These are phyloP conservation scores for Enteromius unitaeniatus DNA, from an alignment of 2,797 vertebrate species.

Conservation along the genomic window DNA sequence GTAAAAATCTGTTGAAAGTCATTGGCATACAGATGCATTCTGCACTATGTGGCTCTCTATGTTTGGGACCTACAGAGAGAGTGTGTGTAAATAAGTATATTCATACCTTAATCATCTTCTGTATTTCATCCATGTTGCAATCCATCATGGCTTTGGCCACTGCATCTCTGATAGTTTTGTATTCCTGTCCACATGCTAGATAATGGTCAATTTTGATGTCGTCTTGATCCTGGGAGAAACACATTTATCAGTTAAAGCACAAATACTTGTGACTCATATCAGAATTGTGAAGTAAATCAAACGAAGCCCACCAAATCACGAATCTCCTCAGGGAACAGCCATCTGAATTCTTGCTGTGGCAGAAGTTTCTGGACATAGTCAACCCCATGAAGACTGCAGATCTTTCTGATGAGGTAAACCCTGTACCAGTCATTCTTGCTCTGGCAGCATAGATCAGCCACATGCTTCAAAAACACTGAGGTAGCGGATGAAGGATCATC, in stretches of 20 bases:
- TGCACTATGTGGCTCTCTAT: not conserved
- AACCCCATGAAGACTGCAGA: slow-evolving; percentile 80
- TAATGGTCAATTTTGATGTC: slow-evolving; percentile 80
- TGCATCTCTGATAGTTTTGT: slow-evolving; percentile 84
- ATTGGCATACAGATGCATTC: not conserved
- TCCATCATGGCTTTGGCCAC: slow-evolving; percentile 78
- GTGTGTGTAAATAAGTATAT: not conserved
- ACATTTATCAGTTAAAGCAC: not conserved
- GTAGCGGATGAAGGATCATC: slow-evolving; percentile 39
- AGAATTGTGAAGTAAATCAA: not conserved
- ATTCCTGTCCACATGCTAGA: slow-evolving; percentile 82
- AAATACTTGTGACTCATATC: not conserved
- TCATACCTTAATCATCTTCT: slow-evolving; percentile 79
- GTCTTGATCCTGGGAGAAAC: slow-evolving; percentile 64
- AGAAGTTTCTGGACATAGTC: slow-evolving; percentile 84
- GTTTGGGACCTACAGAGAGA: not conserved
- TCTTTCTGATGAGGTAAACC: slow-evolving; percentile 88
- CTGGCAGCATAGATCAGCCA: slow-evolving; percentile 72
- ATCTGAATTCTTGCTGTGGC: slow-evolving; percentile 66
- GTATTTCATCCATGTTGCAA: slow-evolving; percentile 66
- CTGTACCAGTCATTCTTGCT: slow-evolving; percentile 85
- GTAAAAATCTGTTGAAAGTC: not conserved
- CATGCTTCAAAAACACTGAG: slow-evolving; percentile 70
- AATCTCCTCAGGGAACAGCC: slow-evolving; percentile 87
- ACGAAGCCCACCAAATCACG: slow-evolving; percentile 67